Evolutionary conservation across 1,140 invertebrate genomes (phyloP), one percentile per base, ranked within the genome.

Genomic region (Bombus sylvicola): DNA sequence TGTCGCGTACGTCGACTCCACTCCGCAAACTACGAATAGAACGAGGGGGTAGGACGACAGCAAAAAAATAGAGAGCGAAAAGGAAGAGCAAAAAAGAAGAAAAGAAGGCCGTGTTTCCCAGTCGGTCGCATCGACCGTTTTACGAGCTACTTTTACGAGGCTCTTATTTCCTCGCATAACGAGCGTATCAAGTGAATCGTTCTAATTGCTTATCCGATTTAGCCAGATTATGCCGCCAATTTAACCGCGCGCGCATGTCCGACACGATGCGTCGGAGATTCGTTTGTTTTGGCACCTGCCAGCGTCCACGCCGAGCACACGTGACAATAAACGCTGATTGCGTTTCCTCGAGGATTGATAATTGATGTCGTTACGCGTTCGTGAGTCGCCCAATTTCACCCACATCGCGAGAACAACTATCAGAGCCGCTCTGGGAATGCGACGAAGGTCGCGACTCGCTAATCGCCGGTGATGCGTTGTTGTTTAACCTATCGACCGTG

Each of bases 151-250:
- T 69, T 53, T 53, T 13, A 5, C 31, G 22, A 22, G 15, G 18
- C 37, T 62, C 69, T 73, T 74, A 74, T 74, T 62, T 62, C 37
- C 71, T 34, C 41, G 37, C 59, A n/a, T 83, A 75, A 83, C 62
- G 59, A 77, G 72, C 81, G 41, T 83, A 83, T 76, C 81, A 83
- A 83, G 25, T 25, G 81, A 53, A 76, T 83, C 81, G 81, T 68
- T 77, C 81, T 83, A 83, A 83, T 83, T 77, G 81, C 59, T 85
- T 74, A 88, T 80, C 82, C 78, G 87, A 89, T 89, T 81, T 87
- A 34, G 62, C 25, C 59, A 83, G 80, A 89, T 89, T 89, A 89
- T 89, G 66, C 72, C 69, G 66, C 28, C 74, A 78, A 83, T 83
- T 83, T 83, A 77, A 68, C 64, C 43, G 57, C 47, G 47, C 12